These are phyloP conservation scores for Xiphophorus maculatus DNA, from an alignment of 2,113 vertebrate genomes.

Conservation along the genomic window DNA sequence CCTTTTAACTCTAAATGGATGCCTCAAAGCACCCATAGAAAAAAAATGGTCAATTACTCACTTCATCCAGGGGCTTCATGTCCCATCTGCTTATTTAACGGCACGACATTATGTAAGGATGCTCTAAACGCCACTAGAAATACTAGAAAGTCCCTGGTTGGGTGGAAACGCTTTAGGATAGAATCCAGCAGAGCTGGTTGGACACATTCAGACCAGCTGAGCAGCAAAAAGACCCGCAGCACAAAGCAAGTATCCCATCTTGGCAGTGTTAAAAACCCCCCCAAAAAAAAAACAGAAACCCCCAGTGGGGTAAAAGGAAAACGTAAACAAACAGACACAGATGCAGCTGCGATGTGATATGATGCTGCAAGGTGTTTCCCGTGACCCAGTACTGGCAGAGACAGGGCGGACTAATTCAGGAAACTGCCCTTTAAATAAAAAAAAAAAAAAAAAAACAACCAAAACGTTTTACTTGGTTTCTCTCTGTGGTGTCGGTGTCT, in stretches of 20 bases:
- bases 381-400: not conserved
- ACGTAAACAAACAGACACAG: constrained; percentile 47
- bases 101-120: not conserved
- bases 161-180: not conserved
- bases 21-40: not conserved
- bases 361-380: constrained; percentile 9
- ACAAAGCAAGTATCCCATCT: constrained; percentile 8
- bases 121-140: constrained; percentile 16
- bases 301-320: constrained; percentile 4
- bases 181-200: not conserved
- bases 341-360: constrained; percentile 27
- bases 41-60: constrained; percentile 1
- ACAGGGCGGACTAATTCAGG: not conserved
- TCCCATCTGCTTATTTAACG: constrained; percentile 29
- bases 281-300: not conserved
- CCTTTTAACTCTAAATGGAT: constrained; percentile 17
- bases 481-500: not conserved
- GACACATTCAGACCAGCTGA: constrained; percentile 3
- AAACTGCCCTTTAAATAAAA: not conserved
- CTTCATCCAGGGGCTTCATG: not conserved
- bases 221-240: constrained; percentile 3
- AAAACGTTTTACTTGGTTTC: not conserved
- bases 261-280: not conserved
- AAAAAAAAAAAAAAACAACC: not conserved
- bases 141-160: not conserved